Conservation (phyloP, 2,888 invertebrate species). For the Lobophora halterata region DNA sequence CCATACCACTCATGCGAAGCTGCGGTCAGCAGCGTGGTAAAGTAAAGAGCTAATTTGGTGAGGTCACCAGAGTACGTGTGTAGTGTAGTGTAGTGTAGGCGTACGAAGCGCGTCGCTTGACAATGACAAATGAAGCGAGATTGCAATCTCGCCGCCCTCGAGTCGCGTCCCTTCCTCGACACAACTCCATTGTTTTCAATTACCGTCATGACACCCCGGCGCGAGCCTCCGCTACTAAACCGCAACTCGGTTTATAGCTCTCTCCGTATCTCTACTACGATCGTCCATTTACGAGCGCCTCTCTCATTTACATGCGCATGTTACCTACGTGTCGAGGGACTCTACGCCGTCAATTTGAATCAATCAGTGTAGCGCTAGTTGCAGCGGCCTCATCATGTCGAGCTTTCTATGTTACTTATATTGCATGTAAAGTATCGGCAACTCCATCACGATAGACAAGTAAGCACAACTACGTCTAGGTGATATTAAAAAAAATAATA, state of each 20-base stretch:
- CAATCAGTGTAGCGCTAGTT: conserved; percentile 59
- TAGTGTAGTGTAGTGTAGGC: conserved; percentile 59
- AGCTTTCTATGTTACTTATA: conserved; percentile 1
- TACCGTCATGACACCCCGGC: conserved; percentile 75
- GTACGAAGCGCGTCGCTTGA: conserved; percentile 72
- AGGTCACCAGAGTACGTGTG: conserved; percentile 56
- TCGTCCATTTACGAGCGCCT: conserved; percentile 63
- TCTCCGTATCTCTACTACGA: conserved; percentile 66
- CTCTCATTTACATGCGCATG: conserved; percentile 59
- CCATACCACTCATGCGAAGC: too few species aligned
- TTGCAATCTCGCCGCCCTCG: conserved; percentile 85
- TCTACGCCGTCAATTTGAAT: conserved; percentile 55
- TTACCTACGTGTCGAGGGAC: conserved; percentile 33
- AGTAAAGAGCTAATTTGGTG: conserved; percentile 62
- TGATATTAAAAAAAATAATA: conserved; percentile 47
- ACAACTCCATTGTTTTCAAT: conserved; percentile 78
- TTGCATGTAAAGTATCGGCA: background rate
- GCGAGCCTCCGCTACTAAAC: conserved; percentile 63
- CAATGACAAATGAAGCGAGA: conserved; percentile 90
- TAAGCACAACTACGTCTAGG: too few species aligned
- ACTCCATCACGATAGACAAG: too few species aligned
- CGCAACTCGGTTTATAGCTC: conserved; percentile 69
- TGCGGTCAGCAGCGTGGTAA: too few species aligned
- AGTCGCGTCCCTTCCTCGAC: conserved; percentile 64
- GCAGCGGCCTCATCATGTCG: background rate